Base-by-base conservation (phyloP, 1,140 invertebrate species). In the Hetaerina americana region DNA sequence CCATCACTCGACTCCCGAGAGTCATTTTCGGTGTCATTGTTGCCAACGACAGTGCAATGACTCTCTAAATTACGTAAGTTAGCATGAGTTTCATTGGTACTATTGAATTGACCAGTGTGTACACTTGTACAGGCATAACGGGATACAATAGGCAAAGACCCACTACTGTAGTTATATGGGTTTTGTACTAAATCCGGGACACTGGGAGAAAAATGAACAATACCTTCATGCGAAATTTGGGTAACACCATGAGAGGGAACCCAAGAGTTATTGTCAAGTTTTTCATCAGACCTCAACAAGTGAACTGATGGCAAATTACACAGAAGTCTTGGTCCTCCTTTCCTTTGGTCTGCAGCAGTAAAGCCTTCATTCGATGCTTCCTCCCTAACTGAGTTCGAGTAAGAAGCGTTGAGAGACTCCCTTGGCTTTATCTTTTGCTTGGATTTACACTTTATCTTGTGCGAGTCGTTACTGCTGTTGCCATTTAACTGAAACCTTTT, bases 401-500 rank as follows among this genome's bases (percentile, higher is more conserved):
- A 69, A 8, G 28, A 26, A 8, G 8, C 68, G n/a, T 27, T n/a
- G 0, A 27, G n/a, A 27, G 68, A 5, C 28, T 69, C 68, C 15
- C 26, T 69, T 6, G 18, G 26, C 26, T 28, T 69, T 10, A 69
- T 27, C 28, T 69, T 69, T 26, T 27, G 26, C 26, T 69, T 69
- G 26, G 26, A 69, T 26, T 27, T 27, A 18, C 26, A 27, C 18
- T 27, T 27, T 10, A 28, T 26, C 28, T 69, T 69, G 28, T 69
- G 26, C 15, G 68, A 25, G 18, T 69, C 68, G 18, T 26, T 28
- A 69, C 2, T 26, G 8, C 24, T 28, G 26, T 69, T 69, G 18
- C 68, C 28, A 27, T 69, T 69, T 28, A 27, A 26, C 26, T 69
- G 68, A 27, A 69, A 28, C 28, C 28, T 69, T 28, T 28, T 69